Conservation (phyloP, 1,140 invertebrate species). For the Aphelenchoides fujianensis region DNA sequence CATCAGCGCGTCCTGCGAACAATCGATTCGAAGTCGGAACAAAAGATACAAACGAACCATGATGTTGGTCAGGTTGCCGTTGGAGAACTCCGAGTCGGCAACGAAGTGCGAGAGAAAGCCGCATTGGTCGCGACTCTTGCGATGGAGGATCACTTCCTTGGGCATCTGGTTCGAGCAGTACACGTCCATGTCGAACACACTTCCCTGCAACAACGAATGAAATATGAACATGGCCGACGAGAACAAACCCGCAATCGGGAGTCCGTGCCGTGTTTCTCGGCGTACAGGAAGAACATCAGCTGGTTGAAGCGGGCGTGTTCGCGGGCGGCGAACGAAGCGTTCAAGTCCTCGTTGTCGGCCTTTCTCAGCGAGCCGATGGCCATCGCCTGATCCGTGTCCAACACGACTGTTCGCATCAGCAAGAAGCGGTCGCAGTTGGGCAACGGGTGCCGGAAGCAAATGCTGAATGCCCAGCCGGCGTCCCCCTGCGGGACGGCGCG, state of each 20-base stretch:
- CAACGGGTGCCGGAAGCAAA: background rate
- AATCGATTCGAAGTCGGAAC: too few relatives aligned
- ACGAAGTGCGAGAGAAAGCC: conserved; percentile 1
- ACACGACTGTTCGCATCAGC: background rate
- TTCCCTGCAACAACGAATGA: background rate
- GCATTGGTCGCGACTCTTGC: background rate
- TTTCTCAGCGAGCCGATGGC: background rate
- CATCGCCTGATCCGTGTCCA: background rate
- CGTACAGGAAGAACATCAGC: conserved; percentile 16
- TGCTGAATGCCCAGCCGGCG: too few relatives aligned
- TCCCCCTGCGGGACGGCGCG: background rate
- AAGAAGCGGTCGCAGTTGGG: background rate
- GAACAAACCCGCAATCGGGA: background rate
- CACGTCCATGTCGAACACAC: conserved; percentile 5
- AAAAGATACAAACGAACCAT: too few relatives aligned
- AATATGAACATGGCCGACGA: background rate
- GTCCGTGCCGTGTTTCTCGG: background rate
- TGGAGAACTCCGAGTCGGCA: too few relatives aligned
- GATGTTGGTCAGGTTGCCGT: too few relatives aligned
- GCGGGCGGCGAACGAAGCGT: background rate
- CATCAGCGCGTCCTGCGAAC: background rate
- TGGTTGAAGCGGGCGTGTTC: background rate
- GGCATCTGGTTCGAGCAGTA: conserved; percentile 9
- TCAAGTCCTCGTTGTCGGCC: background rate
- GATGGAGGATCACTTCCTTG: background rate